phyloP scores from a whole-genome alignment of 2,888 invertebrate genomes.

The Eugnorisma glareosa region DNA sequence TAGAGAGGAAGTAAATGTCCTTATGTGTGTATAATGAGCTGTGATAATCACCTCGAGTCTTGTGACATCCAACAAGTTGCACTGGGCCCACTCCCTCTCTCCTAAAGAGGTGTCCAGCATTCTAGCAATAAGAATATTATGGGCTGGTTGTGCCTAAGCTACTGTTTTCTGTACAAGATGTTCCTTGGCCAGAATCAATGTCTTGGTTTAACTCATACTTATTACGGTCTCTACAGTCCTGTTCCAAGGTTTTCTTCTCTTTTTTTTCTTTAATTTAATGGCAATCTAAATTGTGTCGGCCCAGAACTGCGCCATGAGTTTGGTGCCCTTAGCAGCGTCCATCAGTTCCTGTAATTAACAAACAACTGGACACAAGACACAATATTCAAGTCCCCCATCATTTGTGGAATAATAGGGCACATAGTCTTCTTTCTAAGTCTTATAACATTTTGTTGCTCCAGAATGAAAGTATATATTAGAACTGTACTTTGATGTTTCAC shows the following conservation, averaged over 20 bases:
- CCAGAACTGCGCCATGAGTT: neutral
- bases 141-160: neutral
- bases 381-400: neutral
- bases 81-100: neutral
- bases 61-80: neutral
- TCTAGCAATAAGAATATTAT: neutral
- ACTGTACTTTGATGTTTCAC: slow-evolving; percentile 8
- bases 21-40: neutral
- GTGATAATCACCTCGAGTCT: neutral
- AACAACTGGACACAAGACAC: neutral
- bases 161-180: neutral
- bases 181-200: neutral
- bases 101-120: neutral
- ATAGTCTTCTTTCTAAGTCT: neutral
- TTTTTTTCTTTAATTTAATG: neutral
- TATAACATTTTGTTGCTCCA: neutral
- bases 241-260: too few species aligned
- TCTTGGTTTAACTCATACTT: too few species aligned
- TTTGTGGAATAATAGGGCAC: neutral
- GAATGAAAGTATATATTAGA: neutral
- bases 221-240: neutral
- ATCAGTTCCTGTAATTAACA: neutral
- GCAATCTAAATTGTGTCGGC: neutral
- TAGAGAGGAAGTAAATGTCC: neutral
- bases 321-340: neutral